A percentile compares a stretch with the other conserved stretches of the same genome.
phyloP scores from a whole-genome alignment of 2,113 vertebrate species.

The Oreochromis tanganicae region DNA sequence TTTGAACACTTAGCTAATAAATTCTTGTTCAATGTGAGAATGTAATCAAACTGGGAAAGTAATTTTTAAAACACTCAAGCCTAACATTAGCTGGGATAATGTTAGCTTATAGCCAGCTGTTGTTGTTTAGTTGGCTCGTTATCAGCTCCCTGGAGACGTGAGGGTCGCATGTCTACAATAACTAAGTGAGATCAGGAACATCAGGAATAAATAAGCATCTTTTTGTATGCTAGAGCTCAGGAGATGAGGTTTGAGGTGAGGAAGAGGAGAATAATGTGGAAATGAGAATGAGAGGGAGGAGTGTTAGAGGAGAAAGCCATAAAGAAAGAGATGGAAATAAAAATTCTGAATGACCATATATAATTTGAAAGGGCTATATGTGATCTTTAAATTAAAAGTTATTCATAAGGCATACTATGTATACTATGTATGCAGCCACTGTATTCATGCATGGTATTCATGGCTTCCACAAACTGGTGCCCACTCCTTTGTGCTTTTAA shows the following conservation, averaged over 20 bases:
- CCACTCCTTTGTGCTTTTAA: background rate
- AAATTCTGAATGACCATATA: background rate
- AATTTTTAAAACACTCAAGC: background rate
- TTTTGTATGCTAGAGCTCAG: background rate
- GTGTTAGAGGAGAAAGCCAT: background rate
- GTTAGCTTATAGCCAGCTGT: background rate
- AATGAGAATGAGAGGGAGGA: background rate
- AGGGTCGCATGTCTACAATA: rapidly evolving
- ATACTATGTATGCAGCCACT: background rate
- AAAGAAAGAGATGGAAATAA: background rate
- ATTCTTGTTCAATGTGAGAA: background rate
- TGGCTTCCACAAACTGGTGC: background rate
- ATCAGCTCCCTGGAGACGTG: background rate
- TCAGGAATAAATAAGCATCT: background rate
- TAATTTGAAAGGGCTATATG: background rate
- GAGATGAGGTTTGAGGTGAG: background rate
- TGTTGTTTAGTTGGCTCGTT: background rate
- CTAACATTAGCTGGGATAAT: background rate
- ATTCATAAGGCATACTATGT: background rate
- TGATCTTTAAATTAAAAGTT: background rate
- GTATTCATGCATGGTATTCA: background rate
- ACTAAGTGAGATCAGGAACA: background rate
- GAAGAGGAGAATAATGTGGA: background rate
- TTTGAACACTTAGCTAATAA: background rate
- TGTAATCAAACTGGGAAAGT: background rate